Evolutionary conservation across 2,888 invertebrate species (phyloP), one percentile per base, ranked within the genome.

Genomic region (Drosophila ustulata): DNA sequence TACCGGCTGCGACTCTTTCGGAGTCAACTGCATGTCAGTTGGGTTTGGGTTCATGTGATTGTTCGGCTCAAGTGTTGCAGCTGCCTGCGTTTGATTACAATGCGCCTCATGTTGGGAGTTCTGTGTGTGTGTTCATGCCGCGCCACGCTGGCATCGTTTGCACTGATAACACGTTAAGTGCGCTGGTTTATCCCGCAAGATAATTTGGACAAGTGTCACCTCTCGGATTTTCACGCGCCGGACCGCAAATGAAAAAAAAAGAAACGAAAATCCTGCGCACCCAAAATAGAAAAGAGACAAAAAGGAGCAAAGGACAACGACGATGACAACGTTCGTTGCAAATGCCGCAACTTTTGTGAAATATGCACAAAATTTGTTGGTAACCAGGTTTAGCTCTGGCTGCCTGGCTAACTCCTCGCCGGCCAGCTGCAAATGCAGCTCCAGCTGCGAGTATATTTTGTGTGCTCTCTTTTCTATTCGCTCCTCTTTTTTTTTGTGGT

Each of bases 171-270:
- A 86, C 87, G 87, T 82, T 86, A 86, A 86, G 88, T 86, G 88
- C 76, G 80, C 88, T 84, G 86, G 81, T 82, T 89, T 88, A 88
- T 86, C 82, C 83, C 59, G 73, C 77, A 88, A 88, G 83, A 88
- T 89, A 83, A 88, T 89, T 86, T 89, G 88, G 83, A 86, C 86
- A 88, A 88, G 81, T 89, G 88, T 82, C 88, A 89, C 88, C 82
- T 87, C 78, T 84, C 73, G 82, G 79, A 82, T 85, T 85, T 85
- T 84, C 88, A 86, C 89, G 87, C 84, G 81, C 57, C 69, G 64
- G 46, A 55, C 73, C 52, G 45, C 63, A 47, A 47, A 43, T 3
- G 8, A 45, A 43, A 55, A 28, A 18, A 52, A 11, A 39, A 2
- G 2, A 18, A 13, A n/a, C 11, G 18, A 18, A 18, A 18, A 18